phyloP scores from a whole-genome alignment of 2,888 invertebrate genomes.

The Ryuthela nishihirai region DNA sequence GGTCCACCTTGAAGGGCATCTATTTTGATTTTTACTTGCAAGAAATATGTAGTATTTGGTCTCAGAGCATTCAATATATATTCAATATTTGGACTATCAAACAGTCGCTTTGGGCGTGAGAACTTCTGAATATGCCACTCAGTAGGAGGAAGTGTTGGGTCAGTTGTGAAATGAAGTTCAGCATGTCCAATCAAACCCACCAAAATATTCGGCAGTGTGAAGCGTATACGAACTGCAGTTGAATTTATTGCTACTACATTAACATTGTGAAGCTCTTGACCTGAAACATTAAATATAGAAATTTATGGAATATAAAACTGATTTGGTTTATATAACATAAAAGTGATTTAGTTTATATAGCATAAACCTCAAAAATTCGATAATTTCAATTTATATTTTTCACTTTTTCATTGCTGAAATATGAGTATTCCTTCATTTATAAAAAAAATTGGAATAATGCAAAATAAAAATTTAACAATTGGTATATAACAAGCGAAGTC shows the following conservation, averaged over 20 bases:
- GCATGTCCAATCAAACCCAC: slow-evolving; percentile 83
- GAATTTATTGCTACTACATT: slow-evolving; percentile 65
- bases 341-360: too few relatives aligned
- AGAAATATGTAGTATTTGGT: slow-evolving; percentile 74
- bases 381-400: too few relatives aligned
- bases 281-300: slow-evolving; percentile 17
- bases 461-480: too few relatives aligned
- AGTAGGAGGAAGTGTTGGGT: slow-evolving; percentile 49
- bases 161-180: slow-evolving; percentile 75
- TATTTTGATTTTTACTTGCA: slow-evolving; percentile 73
- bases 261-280: slow-evolving; percentile 43
- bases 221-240: slow-evolving; percentile 72
- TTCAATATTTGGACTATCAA: slow-evolving; percentile 79
- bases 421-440: too few relatives aligned
- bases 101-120: slow-evolving; percentile 78
- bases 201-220: slow-evolving; percentile 73
- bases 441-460: too few relatives aligned
- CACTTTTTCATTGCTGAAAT: too few relatives aligned
- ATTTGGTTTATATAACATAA: too few relatives aligned
- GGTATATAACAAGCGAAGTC: too few relatives aligned
- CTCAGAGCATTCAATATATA: slow-evolving; percentile 73
- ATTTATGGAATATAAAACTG: too few relatives aligned
- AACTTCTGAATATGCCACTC: slow-evolving; percentile 79
- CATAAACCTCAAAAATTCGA: too few relatives aligned
- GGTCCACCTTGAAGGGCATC: slow-evolving; percentile 73